Percentiles rank a stretch among this genome's conserved stretches.
These are phyloP conservation scores for Lucilia sericata DNA, from an alignment of 1,140 invertebrate species.

Conservation along the genomic window DNA sequence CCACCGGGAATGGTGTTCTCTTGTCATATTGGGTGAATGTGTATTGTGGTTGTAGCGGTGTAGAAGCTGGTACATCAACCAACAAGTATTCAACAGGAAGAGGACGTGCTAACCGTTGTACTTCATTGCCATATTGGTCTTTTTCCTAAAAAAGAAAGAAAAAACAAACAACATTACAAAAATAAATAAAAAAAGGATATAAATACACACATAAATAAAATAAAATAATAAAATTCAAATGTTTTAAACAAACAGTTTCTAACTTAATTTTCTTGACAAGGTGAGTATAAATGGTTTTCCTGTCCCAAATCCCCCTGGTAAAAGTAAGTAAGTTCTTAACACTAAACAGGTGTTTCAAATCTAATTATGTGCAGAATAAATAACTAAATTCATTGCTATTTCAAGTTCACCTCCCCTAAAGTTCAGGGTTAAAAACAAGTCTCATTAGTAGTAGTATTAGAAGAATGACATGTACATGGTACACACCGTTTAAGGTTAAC, in stretches of 20 bases:
- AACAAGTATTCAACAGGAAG: slow-evolving; percentile 97
- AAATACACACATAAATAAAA: no score
- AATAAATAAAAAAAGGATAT: slow-evolving; percentile 46
- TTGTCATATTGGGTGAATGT: slow-evolving; percentile 80
- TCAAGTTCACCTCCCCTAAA: background rate
- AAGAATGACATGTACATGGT: background rate
- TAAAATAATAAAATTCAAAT: background rate
- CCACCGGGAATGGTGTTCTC: slow-evolving; percentile 83
- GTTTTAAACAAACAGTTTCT: background rate
- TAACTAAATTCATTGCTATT: no score
- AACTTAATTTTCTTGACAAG: background rate
- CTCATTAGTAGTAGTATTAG: background rate
- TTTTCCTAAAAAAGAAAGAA: slow-evolving; percentile 80
- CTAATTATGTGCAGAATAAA: no score
- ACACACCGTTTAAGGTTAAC: background rate
- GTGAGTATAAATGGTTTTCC: no score
- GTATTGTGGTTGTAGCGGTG: slow-evolving; percentile 83
- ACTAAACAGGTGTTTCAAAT: no score
- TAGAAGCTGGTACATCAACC: slow-evolving; percentile 96
- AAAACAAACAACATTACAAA: no score
- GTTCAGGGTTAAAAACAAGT: background rate
- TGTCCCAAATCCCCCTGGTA: no score
- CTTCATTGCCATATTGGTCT: slow-evolving; percentile 97
- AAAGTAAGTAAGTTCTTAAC: no score
- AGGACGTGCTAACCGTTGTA: slow-evolving; percentile 90